Base-by-base conservation (phyloP, 2,888 invertebrate species). In the Phaedon cochleariae region DNA sequence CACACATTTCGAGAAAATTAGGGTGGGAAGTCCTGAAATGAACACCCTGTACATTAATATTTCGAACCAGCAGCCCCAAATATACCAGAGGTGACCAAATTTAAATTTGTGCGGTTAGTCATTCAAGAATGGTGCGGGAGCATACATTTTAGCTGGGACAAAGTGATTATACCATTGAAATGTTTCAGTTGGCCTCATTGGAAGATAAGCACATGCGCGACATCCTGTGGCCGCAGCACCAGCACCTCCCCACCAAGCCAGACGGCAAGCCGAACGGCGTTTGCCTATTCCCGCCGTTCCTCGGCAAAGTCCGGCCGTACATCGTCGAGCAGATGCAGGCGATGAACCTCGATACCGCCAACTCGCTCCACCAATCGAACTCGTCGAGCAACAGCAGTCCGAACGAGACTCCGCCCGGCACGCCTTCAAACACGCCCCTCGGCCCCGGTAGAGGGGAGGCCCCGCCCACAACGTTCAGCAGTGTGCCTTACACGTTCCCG, bases 381-480 rank as follows among this genome's bases (percentile, higher is more conserved):
- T 86, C 86, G 68, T 85, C 85, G 59, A 86, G 86, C 70, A 85
- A 85, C 66, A 87, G 87, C 68, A 87, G 87, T 17, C 87, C 87
- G 0, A 86, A 86, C 7, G 89, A 88, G 72, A 89, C 89, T 29
- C 84, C 89, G 79, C 83, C 87, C 77, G 85, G 85, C 80, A 83
- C 84, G 75, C 76, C 75, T 1, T 65, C 67, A n/a, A 67, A 55
- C 37, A 59, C 72, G 12, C 60, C 72, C 1, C 41, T 68, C 18
- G 22, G 71, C 7, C 70, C 70, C n/a, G 71, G 73, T 17, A 67
- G 74, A 68, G 72, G 69, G 9, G 69, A 59, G 9, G 60, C 64
- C 29, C 73, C 70, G 63, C 61, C 73, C 29, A 80, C 80, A 60
- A 78, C 79, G 69, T 83, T 81, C 74, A 82, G 83, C 82, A 83